Conservation (phyloP, 1,140 invertebrate genomes). For the Drosophila sechellia region DNA sequence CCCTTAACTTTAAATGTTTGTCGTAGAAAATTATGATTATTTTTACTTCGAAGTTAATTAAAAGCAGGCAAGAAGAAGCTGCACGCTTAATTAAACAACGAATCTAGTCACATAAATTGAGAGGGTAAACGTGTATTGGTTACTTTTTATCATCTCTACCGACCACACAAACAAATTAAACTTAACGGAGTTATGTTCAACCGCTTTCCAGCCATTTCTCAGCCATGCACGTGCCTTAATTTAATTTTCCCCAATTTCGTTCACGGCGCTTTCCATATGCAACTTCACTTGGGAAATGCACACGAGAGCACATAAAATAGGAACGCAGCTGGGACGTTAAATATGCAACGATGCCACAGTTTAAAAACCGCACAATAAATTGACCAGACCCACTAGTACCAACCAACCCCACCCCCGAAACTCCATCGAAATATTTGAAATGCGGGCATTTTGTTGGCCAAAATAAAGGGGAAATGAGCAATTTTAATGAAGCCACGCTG, state of each 20-base stretch:
- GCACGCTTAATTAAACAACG: no score
- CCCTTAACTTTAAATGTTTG: no score
- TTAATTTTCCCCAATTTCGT: constrained; percentile 39
- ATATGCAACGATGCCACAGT: constrained; percentile 52
- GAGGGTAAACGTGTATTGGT: not conserved
- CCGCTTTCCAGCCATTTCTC: not conserved
- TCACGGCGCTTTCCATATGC: constrained; percentile 3
- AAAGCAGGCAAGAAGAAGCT: no score
- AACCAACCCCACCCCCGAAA: no score
- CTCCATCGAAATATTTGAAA: constrained; percentile 2
- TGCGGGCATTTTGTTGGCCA: constrained; percentile 6
- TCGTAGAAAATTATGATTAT: no score
- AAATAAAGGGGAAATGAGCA: constrained; percentile 21
- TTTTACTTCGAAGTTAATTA: no score
- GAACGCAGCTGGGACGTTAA: constrained; percentile 43
- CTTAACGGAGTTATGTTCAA: not conserved
- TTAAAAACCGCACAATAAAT: constrained; percentile 57
- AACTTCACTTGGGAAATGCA: not conserved
- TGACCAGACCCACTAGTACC: constrained; percentile 15
- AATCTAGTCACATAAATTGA: no score
- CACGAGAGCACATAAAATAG: constrained; percentile 2
- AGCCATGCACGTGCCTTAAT: constrained; percentile 28
- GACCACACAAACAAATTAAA: constrained; percentile 13
- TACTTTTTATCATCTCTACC: not conserved
- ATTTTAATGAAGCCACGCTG: constrained; percentile 38